phyloP scores from a whole-genome alignment of 2,888 invertebrate genomes.

The Linnaemya tessellans region DNA sequence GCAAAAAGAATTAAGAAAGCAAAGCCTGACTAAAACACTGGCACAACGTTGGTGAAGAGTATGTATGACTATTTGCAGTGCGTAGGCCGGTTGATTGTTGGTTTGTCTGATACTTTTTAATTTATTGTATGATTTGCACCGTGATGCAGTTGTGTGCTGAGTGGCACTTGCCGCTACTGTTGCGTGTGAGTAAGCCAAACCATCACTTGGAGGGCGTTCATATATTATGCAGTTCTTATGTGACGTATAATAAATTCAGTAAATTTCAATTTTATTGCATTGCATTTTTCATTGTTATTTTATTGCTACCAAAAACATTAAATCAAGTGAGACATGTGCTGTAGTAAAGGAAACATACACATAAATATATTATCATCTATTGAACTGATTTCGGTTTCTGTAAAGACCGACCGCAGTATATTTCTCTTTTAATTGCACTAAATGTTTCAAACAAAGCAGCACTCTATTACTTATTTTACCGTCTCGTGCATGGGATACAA shows the following conservation, averaged over 20 bases:
- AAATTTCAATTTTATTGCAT: constrained; percentile 32
- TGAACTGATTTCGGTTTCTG: neutral
- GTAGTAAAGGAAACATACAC: neutral
- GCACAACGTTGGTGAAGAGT: neutral
- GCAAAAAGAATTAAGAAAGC: neutral
- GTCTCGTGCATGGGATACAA: too few species aligned
- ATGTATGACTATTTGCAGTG: constrained; percentile 10
- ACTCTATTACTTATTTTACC: too few species aligned
- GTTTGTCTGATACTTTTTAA: constrained; percentile 1
- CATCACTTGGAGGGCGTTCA: neutral
- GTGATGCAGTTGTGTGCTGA: neutral
- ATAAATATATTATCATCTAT: neutral
- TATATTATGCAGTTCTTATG: neutral
- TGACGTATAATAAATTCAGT: constrained; percentile 28
- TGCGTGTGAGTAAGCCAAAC: constrained; percentile 19
- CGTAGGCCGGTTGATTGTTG: constrained; percentile 29
- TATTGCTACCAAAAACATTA: neutral
- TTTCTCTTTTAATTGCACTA: too few species aligned
- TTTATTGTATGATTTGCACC: constrained; percentile 16
- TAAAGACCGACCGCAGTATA: too few species aligned
- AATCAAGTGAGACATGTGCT: constrained; percentile 25
- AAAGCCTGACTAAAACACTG: constrained; percentile 4
- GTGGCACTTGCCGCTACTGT: neutral
- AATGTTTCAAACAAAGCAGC: too few species aligned
- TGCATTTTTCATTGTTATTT: too few species aligned